Base-by-base conservation (phyloP, 2,888 invertebrate species). In the Adineta ricciae region DNA sequence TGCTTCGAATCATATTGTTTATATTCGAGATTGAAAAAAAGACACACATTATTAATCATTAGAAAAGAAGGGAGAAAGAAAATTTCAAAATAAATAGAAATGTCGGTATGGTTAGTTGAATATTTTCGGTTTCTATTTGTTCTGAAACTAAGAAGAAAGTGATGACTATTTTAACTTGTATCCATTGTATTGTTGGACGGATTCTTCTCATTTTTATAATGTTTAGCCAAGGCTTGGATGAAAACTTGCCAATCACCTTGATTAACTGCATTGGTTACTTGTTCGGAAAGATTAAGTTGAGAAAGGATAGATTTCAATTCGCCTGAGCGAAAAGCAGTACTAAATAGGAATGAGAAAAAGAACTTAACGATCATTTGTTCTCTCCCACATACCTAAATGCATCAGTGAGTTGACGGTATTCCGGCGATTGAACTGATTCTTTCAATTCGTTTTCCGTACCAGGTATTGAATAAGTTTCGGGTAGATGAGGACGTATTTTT, bases 291-390 rank as follows among this genome's bases (percentile, higher is more conserved):
- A 85, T 95, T 95, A 90, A 99, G 95, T 91, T 99, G 98, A 86
- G 94, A 94, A 88, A 99, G 94, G 85, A 98, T 94, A 0, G 97
- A 97, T 72, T 95, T 97, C 88, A 98, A 92, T 91, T 99, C 97
- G 2, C 98, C 97, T n/a, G 97, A 95, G 90, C 96, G 95, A 88
- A 99, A 92, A 86, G 98, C 98, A 88, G 94, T 94, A 87, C 96
- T 96, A 92, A 64, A 64, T 64, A 32, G 32, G 16, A 19, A 64
- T 32, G 1, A 64, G 11, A 46, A 11, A 8, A 46, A 46, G 5
- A 46, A 46, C 11, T 46, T 14, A 64, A 27, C n/a, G n/a, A 14
- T 2, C 11, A 27, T 27, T 7, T n/a, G 8, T 56, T 9, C 4
- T 46, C 27, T 27, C 3, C 2, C 27, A 36, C 3, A 64, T 2